A percentile compares a stretch with the other conserved stretches of the same genome.
These are phyloP conservation scores for Drosophila triauraria DNA, from an alignment of 1,140 invertebrate genomes.

Conservation along the genomic window DNA sequence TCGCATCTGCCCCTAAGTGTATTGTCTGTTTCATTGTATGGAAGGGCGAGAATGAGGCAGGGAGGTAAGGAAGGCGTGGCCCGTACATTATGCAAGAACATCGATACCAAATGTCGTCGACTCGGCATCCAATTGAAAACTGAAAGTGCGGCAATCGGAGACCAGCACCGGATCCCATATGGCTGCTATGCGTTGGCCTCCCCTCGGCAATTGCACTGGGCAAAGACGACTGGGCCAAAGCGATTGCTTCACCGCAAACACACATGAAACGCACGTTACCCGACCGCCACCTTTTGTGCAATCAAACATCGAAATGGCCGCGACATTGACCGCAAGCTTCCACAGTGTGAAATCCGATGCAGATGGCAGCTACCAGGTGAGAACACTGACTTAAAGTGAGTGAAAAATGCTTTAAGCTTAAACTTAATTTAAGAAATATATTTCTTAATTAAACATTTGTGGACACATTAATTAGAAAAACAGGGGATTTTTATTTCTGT, in stretches of 20 bases:
- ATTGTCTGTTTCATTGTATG: not conserved
- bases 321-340: slow-evolving; percentile 52
- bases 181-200: slow-evolving; percentile 11
- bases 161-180: slow-evolving; percentile 51
- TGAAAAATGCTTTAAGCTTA: not conserved
- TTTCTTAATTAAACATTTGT: no score
- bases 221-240: slow-evolving; percentile 59
- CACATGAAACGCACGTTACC: slow-evolving; percentile 36
- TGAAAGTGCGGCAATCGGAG: slow-evolving; percentile 63
- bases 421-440: no score
- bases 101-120: slow-evolving; percentile 36
- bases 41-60: no score
- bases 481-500: no score
- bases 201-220: slow-evolving; percentile 36
- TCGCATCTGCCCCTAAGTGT: not conserved
- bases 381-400: not conserved
- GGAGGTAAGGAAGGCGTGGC: not conserved
- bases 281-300: slow-evolving; percentile 42
- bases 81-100: slow-evolving; percentile 61
- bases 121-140: slow-evolving; percentile 55
- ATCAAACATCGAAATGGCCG: slow-evolving; percentile 58
- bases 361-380: not conserved
- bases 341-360: slow-evolving; percentile 55
- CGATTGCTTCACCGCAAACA: slow-evolving; percentile 37
- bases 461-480: no score